Evolutionary conservation across 2,113 vertebrate species (phyloP).

Genomic region (Carassius auratus): DNA sequence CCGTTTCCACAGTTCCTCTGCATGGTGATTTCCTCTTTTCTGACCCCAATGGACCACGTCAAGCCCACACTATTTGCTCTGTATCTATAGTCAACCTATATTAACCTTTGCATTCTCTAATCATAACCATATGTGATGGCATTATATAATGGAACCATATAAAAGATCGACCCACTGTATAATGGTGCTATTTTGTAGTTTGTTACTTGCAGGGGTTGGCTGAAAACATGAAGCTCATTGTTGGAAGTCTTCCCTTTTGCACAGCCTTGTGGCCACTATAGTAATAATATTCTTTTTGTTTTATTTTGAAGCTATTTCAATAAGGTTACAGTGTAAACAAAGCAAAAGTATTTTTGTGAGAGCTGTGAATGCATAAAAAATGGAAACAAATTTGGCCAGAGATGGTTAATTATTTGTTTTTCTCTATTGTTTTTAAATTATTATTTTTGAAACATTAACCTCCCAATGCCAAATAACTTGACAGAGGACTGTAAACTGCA

Average conservation of each 20-base stretch:
- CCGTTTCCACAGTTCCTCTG: slow-evolving; percentile 78
- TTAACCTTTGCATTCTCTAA: slow-evolving; percentile 89
- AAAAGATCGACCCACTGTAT: slow-evolving; percentile 92
- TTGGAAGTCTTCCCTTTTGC: slow-evolving; percentile 77
- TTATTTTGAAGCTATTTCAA: slow-evolving; percentile 75
- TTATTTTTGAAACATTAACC: slow-evolving; percentile 66
- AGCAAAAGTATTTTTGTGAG: slow-evolving; percentile 76
- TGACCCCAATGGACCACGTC: slow-evolving; percentile 58
- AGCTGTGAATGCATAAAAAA: slow-evolving; percentile 74
- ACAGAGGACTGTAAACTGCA: slow-evolving; percentile 73
- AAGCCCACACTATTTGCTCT: slow-evolving; percentile 70
- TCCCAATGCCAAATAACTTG: slow-evolving; percentile 76
- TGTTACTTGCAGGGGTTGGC: slow-evolving; percentile 86
- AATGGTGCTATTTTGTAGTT: slow-evolving; percentile 99
- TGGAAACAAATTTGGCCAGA: slow-evolving; percentile 64
- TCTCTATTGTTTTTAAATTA: slow-evolving; percentile 77
- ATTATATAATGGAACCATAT: slow-evolving; percentile 88
- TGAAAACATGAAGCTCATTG: slow-evolving; percentile 75
- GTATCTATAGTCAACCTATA: slow-evolving; percentile 83
- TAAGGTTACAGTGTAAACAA: slow-evolving; percentile 68
- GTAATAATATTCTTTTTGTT: slow-evolving; percentile 66
- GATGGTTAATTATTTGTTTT: slow-evolving; percentile 71
- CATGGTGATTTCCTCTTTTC: slow-evolving; percentile 69
- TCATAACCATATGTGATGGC: slow-evolving; percentile 85
- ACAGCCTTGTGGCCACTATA: slow-evolving; percentile 78